These are phyloP conservation scores for Recurvirostra avosetta DNA, from an alignment of 2,113 vertebrate species.

Conservation along the genomic window DNA sequence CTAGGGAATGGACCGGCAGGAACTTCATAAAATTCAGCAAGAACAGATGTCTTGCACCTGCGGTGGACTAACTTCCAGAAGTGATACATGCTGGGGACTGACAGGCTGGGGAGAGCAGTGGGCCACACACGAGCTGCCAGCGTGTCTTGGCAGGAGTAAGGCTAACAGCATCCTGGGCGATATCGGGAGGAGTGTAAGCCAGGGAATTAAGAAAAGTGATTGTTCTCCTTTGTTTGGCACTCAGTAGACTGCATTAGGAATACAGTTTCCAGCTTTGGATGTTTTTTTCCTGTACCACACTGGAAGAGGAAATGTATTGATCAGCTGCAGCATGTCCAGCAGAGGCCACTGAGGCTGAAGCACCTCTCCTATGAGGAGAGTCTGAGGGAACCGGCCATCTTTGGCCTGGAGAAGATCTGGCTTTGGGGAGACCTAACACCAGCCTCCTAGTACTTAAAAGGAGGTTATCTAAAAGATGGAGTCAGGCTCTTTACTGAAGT, in stretches of 20 bases:
- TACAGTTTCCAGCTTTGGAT: not conserved
- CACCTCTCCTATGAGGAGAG: not conserved
- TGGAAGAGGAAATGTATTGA: not conserved
- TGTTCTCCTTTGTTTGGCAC: not conserved
- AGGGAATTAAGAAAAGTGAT: not conserved
- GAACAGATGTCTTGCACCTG: not conserved
- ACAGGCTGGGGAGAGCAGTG: not conserved
- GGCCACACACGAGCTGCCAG: not conserved
- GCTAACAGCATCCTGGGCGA: rapidly evolving
- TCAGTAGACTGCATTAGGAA: not conserved
- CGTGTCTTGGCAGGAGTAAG: not conserved
- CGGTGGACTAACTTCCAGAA: not conserved
- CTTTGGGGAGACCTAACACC: not conserved
- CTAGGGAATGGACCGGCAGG: not conserved
- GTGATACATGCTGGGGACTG: not conserved
- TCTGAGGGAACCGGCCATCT: not conserved
- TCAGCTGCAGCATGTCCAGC: not conserved
- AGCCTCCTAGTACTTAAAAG: not conserved
- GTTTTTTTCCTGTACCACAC: not conserved
- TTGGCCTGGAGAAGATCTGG: not conserved
- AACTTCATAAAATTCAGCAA: not conserved
- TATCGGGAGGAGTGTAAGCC: not conserved
- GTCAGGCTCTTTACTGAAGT: not conserved
- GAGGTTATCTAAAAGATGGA: not conserved
- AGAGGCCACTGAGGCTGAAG: not conserved